phyloP scores from a whole-genome alignment of 2,113 vertebrate genomes.

The Eolophus roseicapilla region DNA sequence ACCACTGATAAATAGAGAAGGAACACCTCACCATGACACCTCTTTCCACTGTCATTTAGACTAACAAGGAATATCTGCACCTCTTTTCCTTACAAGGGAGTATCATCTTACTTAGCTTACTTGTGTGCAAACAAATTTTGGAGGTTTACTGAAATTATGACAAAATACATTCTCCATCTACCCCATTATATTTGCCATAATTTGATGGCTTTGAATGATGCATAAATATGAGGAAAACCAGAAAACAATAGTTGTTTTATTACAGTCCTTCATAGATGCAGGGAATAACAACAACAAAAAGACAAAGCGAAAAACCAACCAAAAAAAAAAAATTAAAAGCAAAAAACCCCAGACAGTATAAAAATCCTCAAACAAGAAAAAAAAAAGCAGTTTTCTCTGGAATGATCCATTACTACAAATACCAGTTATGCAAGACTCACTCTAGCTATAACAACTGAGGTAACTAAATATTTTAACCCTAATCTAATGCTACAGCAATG shows the following conservation, averaged over 20 bases:
- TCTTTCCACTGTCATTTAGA: not conserved
- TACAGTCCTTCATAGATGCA: not conserved
- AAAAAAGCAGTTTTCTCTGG: not conserved
- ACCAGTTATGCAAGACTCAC: not conserved
- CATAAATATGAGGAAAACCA: not conserved
- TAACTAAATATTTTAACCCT: not conserved
- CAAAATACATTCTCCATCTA: fast-evolving
- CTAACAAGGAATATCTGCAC: not conserved
- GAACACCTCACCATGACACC: not conserved
- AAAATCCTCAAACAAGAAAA: not conserved
- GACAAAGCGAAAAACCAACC: fast-evolving
- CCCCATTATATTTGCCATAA: not conserved
- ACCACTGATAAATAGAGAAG: not conserved
- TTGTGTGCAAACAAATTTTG: not conserved
- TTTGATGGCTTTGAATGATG: not conserved
- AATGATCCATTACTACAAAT: not conserved
- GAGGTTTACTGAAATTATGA: not conserved
- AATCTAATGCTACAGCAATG: not conserved
- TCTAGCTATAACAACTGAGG: not conserved
- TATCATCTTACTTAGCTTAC: not conserved
- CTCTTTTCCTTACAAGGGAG: not conserved
- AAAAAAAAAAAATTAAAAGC: not conserved
- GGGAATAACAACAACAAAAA: not conserved
- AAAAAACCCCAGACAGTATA: not conserved
- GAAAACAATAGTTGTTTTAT: not conserved